Evolutionary conservation across 1,140 invertebrate genomes (phyloP).

Genomic region (Dendroctonus ponderosae): DNA sequence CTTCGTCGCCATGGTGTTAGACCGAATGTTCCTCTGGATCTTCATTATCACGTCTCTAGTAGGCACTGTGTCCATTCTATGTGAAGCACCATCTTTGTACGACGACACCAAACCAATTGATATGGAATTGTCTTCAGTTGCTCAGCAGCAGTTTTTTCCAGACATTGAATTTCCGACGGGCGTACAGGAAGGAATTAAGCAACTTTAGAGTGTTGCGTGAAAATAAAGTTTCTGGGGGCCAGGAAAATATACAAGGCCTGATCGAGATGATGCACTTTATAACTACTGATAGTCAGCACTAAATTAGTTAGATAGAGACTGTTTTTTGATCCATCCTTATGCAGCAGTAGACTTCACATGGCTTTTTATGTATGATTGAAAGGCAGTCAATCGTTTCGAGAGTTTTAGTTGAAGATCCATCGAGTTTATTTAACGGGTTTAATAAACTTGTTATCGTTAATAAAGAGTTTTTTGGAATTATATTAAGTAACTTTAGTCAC

Average conservation of each 20-base stretch:
- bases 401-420: too few species aligned
- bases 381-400: too few species aligned
- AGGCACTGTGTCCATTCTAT: conserved; percentile 83
- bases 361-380: too few species aligned
- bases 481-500: too few species aligned
- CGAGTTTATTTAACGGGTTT: too few species aligned
- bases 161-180: conserved; percentile 47
- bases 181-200: background rate
- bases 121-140: conserved; percentile 79
- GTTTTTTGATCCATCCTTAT: background rate
- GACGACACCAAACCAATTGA: conserved; percentile 89
- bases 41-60: conserved; percentile 89
- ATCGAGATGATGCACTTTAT: background rate
- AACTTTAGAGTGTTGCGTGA: too few species aligned
- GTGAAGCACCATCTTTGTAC: conserved; percentile 87
- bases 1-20: conserved; percentile 98
- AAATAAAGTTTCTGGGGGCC: background rate
- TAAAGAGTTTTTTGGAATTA: too few species aligned
- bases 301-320: background rate
- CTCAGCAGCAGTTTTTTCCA: conserved; percentile 71
- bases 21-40: conserved; percentile 94
- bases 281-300: background rate
- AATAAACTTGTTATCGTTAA: too few species aligned
- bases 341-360: too few species aligned
- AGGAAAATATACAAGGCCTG: conserved; percentile 8